These are phyloP conservation scores for Byasa hedistus DNA, from an alignment of 2,888 invertebrate genomes.

Conservation along the genomic window DNA sequence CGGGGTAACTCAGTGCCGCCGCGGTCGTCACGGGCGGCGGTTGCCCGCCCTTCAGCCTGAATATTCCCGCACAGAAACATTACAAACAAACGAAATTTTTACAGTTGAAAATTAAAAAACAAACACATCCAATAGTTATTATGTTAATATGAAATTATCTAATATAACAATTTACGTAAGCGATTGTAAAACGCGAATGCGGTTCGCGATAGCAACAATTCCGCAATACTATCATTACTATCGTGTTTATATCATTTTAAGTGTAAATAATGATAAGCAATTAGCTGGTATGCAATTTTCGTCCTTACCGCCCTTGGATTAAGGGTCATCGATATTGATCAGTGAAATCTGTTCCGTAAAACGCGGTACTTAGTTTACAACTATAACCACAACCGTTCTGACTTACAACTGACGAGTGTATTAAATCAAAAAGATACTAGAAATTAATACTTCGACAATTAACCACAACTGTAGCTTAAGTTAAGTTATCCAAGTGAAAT, in stretches of 20 bases:
- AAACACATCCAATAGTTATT: neutral
- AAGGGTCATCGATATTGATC: slow-evolving; percentile 32
- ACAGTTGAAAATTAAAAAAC: neutral
- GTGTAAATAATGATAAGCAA: slow-evolving; percentile 63
- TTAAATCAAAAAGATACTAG: neutral
- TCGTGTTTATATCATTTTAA: slow-evolving; percentile 62
- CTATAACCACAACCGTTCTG: slow-evolving; percentile 21
- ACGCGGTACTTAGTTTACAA: slow-evolving; percentile 1
- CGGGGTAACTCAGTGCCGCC: slow-evolving; percentile 60
- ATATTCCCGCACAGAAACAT: neutral
- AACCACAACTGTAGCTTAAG: neutral
- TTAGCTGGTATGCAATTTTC: slow-evolving; percentile 35
- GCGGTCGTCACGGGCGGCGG: slow-evolving; percentile 73
- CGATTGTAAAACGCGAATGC: neutral
- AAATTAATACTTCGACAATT: neutral
- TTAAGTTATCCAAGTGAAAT: neutral
- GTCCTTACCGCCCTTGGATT: slow-evolving; percentile 38
- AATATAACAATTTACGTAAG: neutral
- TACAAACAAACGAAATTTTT: neutral
- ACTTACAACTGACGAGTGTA: slow-evolving; percentile 27
- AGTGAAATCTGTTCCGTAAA: slow-evolving; percentile 6
- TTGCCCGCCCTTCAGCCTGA: slow-evolving; percentile 37
- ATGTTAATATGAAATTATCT: neutral
- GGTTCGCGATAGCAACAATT: slow-evolving; percentile 32
- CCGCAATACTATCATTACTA: slow-evolving; percentile 62